A percentile compares a stretch with the other conserved stretches of the same genome.
Conservation (phyloP, 2,113 vertebrate species). For the Odocoileus hemionus region DNA sequence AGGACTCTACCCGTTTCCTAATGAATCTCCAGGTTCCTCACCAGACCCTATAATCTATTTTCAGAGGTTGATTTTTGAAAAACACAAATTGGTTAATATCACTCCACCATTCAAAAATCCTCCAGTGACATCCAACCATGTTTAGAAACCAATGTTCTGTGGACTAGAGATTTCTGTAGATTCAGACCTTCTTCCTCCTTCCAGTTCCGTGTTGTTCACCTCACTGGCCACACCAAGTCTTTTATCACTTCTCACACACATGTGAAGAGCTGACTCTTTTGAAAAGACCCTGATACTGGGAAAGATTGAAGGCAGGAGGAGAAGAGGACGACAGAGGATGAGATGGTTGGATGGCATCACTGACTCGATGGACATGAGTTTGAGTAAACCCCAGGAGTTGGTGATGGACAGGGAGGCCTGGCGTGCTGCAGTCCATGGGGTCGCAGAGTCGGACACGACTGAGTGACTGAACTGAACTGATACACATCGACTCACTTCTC, state of each 20-base stretch:
- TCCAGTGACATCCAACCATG: neutral
- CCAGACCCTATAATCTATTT: neutral
- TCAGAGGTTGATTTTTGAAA: neutral
- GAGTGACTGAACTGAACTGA: neutral
- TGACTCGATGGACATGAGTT: neutral
- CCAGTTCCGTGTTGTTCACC: neutral
- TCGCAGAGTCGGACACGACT: accelerated
- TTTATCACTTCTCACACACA: neutral
- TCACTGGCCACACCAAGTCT: neutral
- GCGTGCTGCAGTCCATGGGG: accelerated
- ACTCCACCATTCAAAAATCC: neutral
- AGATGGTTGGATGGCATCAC: neutral
- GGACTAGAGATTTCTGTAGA: neutral
- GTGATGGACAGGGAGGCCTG: neutral
- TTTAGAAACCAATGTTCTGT: neutral
- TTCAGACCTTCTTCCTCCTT: neutral
- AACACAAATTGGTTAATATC: neutral
- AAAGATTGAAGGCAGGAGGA: neutral
- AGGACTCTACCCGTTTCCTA: neutral
- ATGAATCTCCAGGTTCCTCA: neutral
- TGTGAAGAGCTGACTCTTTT: neutral
- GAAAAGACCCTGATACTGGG: neutral
- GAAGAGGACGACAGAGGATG: accelerated
- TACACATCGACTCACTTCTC: neutral
- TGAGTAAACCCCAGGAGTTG: neutral